A percentile compares a stretch with the other conserved stretches of the same genome.
Conservation (phyloP, 2,113 vertebrate genomes). For the Hemiprocne comata region DNA sequence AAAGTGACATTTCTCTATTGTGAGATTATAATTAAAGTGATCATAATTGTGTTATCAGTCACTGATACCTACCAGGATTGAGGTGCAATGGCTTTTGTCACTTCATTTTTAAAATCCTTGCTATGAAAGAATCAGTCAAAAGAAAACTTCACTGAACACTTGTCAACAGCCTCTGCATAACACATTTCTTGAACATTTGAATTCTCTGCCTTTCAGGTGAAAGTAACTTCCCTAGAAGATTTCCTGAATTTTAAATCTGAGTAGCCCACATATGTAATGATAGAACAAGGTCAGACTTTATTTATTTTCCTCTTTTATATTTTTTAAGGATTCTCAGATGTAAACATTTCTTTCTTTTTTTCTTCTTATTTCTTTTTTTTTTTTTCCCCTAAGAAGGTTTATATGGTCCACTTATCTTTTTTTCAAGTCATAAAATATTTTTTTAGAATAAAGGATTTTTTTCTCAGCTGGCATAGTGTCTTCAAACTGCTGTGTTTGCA, state of each 20-base stretch:
- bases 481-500: background rate
- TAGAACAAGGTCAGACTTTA: background rate
- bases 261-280: background rate
- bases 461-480: background rate
- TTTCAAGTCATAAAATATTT: background rate
- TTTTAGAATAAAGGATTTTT: background rate
- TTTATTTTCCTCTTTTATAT: fast-evolving
- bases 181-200: background rate
- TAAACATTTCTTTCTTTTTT: background rate
- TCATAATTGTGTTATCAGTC: background rate
- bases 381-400: background rate
- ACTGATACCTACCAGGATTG: background rate
- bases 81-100: background rate
- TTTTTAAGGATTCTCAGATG: background rate
- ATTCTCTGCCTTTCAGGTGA: background rate
- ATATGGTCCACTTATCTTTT: background rate
- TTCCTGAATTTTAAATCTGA: background rate
- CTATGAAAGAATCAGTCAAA: background rate
- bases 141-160: background rate
- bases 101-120: background rate
- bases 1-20: background rate
- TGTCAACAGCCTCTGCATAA: background rate
- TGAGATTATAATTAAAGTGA: background rate
- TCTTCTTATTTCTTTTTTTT: background rate
- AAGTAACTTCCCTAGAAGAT: background rate